These are phyloP conservation scores for Antigone vipio DNA, from an alignment of 2,113 vertebrate genomes.

Conservation along the genomic window DNA sequence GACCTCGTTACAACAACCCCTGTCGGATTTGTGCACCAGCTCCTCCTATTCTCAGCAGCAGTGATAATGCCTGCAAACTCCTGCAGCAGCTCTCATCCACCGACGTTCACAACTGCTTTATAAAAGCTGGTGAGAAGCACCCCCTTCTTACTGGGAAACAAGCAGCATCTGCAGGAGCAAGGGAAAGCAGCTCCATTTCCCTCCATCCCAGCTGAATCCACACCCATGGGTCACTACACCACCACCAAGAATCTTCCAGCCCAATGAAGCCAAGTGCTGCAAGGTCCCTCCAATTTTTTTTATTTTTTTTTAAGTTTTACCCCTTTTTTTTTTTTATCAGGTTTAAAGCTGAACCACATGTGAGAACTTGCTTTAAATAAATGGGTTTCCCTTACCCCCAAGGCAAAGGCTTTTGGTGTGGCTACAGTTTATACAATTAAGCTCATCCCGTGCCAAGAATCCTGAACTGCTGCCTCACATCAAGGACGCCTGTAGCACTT, in stretches of 20 bases:
- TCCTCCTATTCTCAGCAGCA: neutral
- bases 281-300: neutral
- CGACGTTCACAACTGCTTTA: rapidly evolving
- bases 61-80: neutral
- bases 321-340: neutral
- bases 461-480: neutral
- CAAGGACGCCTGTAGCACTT: neutral
- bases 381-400: neutral
- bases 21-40: neutral
- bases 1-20: neutral
- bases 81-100: neutral
- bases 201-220: neutral
- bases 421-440: constrained; percentile 6
- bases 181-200: neutral
- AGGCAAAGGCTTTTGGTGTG: constrained; percentile 9
- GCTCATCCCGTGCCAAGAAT: neutral
- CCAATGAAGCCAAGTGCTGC: neutral
- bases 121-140: neutral
- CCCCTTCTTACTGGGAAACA: neutral
- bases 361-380: neutral
- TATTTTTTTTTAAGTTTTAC: neutral
- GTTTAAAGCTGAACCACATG: neutral
- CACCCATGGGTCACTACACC: neutral
- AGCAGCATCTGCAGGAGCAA: neutral
- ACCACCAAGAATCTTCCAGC: neutral